Evolutionary conservation across 1,140 invertebrate genomes (phyloP).

Genomic region (Philotrypesis tridentata): DNA sequence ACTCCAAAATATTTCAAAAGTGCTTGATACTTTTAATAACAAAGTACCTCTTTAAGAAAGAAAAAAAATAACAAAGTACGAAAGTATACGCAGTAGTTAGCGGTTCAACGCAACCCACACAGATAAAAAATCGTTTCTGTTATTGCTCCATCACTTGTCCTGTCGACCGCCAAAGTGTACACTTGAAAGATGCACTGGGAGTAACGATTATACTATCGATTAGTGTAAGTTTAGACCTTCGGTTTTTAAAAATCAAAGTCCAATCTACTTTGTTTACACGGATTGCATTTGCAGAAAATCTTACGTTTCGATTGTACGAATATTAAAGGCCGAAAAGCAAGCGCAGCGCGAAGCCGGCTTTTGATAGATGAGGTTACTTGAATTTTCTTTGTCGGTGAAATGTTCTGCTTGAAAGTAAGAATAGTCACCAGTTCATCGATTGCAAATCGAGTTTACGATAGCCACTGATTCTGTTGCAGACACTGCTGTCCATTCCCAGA

Average conservation of each 20-base stretch:
- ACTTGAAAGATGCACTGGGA: neutral
- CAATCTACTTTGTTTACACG: neutral
- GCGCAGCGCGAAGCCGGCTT: conserved; percentile 5
- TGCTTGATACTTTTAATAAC: too few relatives aligned
- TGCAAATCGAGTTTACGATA: neutral
- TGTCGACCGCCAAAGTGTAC: neutral
- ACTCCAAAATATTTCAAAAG: too few relatives aligned
- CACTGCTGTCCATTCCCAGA: neutral
- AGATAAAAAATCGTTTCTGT: too few relatives aligned
- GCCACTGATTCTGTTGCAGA: neutral
- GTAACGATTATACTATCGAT: neutral
- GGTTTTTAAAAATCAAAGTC: neutral
- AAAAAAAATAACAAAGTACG: too few relatives aligned
- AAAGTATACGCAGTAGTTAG: too few relatives aligned
- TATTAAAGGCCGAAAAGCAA: neutral
- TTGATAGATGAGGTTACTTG: conserved; percentile 20
- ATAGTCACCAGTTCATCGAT: neutral
- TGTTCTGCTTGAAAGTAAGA: conserved; percentile 36
- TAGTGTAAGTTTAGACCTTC: too few relatives aligned
- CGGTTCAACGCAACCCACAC: too few relatives aligned
- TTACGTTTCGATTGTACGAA: neutral
- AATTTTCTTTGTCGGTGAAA: conserved; percentile 1
- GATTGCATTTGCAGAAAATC: neutral
- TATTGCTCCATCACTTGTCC: neutral
- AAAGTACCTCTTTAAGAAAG: too few relatives aligned